Base-by-base conservation (phyloP, 2,113 vertebrate genomes). In the Scatophagus argus region DNA sequence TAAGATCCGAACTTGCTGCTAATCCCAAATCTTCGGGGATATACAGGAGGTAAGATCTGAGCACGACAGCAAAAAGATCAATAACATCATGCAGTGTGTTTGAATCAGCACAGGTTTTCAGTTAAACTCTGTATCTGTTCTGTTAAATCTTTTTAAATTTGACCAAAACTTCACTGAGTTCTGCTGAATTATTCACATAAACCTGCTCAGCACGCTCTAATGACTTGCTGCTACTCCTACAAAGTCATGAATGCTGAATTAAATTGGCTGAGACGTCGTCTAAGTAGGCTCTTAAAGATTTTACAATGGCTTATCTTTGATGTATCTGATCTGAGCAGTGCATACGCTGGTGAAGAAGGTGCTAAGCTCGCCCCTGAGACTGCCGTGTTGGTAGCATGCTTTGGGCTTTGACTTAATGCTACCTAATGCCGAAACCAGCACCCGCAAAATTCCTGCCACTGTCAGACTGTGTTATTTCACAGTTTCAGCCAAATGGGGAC, bases 351-450 rank as follows among this genome's bases (percentile, higher is more conserved):
- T 16, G 74, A 73, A 64, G 73, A 83, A 86, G 88, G 89, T 89
- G 89, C 80, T 90, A 89, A 92, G 63, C 90, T 77, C 0, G 13
- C 58, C 64, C 61, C 76, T 55, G 77, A 87, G 77, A 61, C 83
- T 62, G 69, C 62, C 6, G 71, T 77, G 61, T 86, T 41, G 67
- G 75, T 85, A 65, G 73, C 90, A 86, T 93, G 85, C 93, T 90
- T 91, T 83, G 82, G 91, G 84, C 90, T 93, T 91, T 81, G 47
- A 70, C 82, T 89, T 94, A 94, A 94, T 93, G 77, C 89, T 29
- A 74, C 81, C 77, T 93, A 93, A 94, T 92, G 88, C 91, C 63
- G 82, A 86, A 89, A 89, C 73, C 85, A 89, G 87, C 85, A 65
- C 36, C 88, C 82, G 46, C 89, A 89, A 49, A 92, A 94, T 94